Conservation (phyloP, 1,140 invertebrate species). For the Heliconius hermathena region DNA sequence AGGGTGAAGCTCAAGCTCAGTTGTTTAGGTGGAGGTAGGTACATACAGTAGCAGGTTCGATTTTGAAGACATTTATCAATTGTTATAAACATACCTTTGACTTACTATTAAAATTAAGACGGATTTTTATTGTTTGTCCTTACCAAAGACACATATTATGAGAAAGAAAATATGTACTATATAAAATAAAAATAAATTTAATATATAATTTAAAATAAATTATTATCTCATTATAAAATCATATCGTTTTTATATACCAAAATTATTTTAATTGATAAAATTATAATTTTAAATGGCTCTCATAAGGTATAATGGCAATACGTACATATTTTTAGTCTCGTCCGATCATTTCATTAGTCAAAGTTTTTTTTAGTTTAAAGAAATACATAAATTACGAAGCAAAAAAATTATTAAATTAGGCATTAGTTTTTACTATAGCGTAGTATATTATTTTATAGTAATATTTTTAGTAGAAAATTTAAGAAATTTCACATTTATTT, state of each 20-base stretch:
- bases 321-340: not conserved
- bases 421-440: not conserved
- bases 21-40: no score
- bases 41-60: no score
- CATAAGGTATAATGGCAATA: not conserved
- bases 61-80: no score
- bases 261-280: constrained; percentile 2
- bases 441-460: not conserved
- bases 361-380: no score
- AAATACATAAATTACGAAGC: not conserved
- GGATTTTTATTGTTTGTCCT: no score
- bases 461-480: not conserved
- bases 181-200: not conserved
- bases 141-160: no score
- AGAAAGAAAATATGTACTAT: not conserved
- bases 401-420: constrained; percentile 1
- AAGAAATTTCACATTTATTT: no score
- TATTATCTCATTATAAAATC: not conserved
- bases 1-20: no score
- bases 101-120: no score
- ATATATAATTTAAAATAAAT: not conserved
- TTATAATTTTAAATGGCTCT: not conserved
- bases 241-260: not conserved
- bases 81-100: no score
- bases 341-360: not conserved